A percentile compares a stretch with the other conserved stretches of the same genome.
Conservation (phyloP, 2,888 invertebrate genomes). For the Drosophila mimica region DNA sequence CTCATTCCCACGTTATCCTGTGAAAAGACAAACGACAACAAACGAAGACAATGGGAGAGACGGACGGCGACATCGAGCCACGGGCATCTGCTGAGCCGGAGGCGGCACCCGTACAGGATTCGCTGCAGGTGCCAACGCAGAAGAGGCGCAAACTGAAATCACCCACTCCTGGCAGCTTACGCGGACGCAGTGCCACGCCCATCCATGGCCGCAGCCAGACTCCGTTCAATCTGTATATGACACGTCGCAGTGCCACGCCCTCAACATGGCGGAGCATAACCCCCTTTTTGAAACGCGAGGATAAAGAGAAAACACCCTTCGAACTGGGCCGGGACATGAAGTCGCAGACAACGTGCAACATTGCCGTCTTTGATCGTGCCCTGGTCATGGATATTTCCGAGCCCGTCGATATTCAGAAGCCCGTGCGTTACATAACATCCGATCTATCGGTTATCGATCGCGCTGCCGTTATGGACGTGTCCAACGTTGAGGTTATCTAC, state of each 20-base stretch:
- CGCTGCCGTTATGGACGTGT: slow-evolving; percentile 85
- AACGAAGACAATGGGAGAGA: slow-evolving; percentile 82
- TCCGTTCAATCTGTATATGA: slow-evolving; percentile 83
- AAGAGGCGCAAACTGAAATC: slow-evolving; percentile 84
- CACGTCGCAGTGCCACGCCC: slow-evolving; percentile 84
- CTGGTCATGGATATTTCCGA: slow-evolving; percentile 85
- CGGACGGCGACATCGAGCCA: slow-evolving; percentile 83
- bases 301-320: slow-evolving; percentile 85
- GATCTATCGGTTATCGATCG: slow-evolving; percentile 85
- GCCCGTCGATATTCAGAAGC: slow-evolving; percentile 81
- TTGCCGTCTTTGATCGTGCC: slow-evolving; percentile 85
- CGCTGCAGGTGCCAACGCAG: slow-evolving; percentile 82
- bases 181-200: slow-evolving; percentile 85
- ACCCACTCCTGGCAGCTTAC: slow-evolving; percentile 83
- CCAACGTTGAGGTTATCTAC: slow-evolving; percentile 85
- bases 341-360: slow-evolving; percentile 83
- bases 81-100: slow-evolving; percentile 82
- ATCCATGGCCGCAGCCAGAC: slow-evolving; percentile 85
- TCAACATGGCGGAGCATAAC: slow-evolving; percentile 85
- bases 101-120: slow-evolving; percentile 81
- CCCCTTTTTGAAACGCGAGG: slow-evolving; percentile 85
- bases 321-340: slow-evolving; percentile 84
- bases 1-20: slow-evolving; percentile 72
- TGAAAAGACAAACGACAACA: slow-evolving; percentile 61
- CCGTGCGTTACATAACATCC: slow-evolving; percentile 85